Percentiles rank a stretch among this genome's conserved stretches.
phyloP scores from a whole-genome alignment of 2,113 vertebrate genomes.

The Aegithalos caudatus region DNA sequence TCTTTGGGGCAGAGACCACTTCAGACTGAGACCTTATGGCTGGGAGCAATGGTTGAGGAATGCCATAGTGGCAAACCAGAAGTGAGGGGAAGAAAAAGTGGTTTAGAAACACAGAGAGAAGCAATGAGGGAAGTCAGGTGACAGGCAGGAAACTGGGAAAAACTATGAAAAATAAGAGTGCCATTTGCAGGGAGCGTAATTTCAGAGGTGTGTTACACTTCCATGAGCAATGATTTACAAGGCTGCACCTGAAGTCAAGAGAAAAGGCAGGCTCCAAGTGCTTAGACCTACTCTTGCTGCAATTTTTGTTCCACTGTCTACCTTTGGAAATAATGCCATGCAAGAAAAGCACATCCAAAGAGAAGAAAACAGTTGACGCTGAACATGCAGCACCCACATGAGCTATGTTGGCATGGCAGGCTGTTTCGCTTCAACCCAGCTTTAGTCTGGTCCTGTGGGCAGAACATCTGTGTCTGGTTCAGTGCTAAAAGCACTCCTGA shows the following conservation, averaged over 20 bases:
- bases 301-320: not conserved
- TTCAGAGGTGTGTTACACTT: not conserved
- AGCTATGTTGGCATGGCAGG: not conserved
- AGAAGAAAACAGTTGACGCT: not conserved
- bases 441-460: not conserved
- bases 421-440: not conserved
- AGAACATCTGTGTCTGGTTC: fast-evolving
- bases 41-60: not conserved
- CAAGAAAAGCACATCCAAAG: not conserved
- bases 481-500: not conserved
- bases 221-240: fast-evolving
- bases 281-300: not conserved
- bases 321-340: not conserved
- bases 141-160: not conserved
- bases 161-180: not conserved
- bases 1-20: not conserved
- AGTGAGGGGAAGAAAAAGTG: not conserved
- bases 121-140: not conserved
- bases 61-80: not conserved
- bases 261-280: not conserved
- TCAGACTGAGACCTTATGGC: not conserved
- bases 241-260: not conserved
- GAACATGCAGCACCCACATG: not conserved
- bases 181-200: not conserved
- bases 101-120: not conserved